These are phyloP conservation scores for Chrysomela aeneicollis DNA, from an alignment of 2,888 invertebrate genomes.

Conservation along the genomic window DNA sequence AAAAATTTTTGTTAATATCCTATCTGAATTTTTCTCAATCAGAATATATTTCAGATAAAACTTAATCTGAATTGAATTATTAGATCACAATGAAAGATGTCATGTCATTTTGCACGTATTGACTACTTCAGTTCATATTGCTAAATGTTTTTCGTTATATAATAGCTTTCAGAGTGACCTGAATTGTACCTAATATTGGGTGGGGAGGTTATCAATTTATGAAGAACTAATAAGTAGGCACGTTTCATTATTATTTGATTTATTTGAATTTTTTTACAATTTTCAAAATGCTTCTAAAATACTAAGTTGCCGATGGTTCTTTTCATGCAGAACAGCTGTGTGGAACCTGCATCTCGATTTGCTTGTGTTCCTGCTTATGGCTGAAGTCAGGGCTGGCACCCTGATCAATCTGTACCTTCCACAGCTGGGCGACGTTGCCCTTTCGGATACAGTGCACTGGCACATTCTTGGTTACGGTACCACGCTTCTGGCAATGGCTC, in stretches of 20 bases:
- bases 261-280: constrained; percentile 30
- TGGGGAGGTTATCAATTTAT: no score
- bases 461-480: constrained; percentile 60
- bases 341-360: constrained; percentile 57
- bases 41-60: no score
- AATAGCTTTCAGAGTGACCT: no score
- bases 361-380: constrained; percentile 57
- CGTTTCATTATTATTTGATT: background rate
- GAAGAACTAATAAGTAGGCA: no score
- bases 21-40: no score
- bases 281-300: constrained; percentile 26
- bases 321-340: constrained; percentile 28
- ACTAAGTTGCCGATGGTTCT: background rate
- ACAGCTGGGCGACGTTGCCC: constrained; percentile 50
- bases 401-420: constrained; percentile 59
- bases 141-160: no score
- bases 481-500: constrained; percentile 53
- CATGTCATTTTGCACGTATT: no score
- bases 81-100: no score
- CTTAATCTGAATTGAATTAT: no score
- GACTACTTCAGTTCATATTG: no score
- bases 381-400: constrained; percentile 64
- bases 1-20: no score
- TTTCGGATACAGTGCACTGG: constrained; percentile 61
- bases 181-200: no score